phyloP scores from a whole-genome alignment of 2,888 invertebrate species.

The Machimus rusticus region DNA sequence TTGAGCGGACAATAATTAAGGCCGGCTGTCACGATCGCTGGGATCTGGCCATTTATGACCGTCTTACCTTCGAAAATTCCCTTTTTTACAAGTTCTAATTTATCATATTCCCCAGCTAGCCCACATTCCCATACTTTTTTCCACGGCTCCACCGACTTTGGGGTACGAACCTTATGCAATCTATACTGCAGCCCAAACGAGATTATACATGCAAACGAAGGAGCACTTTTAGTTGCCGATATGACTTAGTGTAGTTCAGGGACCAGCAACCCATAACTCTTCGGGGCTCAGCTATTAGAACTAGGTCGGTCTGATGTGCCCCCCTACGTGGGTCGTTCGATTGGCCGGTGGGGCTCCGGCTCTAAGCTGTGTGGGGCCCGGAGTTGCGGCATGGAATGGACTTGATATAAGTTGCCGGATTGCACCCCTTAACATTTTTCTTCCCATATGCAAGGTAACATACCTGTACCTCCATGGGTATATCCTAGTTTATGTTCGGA shows the following conservation, averaged over 20 bases:
- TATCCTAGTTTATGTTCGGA: neutral
- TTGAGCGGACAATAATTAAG: neutral
- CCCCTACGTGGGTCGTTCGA: neutral
- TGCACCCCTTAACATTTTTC: neutral
- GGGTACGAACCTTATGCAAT: neutral
- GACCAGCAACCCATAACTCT: slow-evolving; percentile 13
- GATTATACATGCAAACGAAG: neutral
- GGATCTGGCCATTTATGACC: neutral
- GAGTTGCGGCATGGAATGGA: neutral
- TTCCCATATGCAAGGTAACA: neutral
- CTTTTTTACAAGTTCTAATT: neutral
- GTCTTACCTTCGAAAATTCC: neutral
- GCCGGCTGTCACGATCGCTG: neutral
- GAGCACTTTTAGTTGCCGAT: neutral
- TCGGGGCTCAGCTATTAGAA: slow-evolving; percentile 6
- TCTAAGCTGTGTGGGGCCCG: neutral
- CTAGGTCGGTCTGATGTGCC: slow-evolving; percentile 6
- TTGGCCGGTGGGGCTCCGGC: neutral
- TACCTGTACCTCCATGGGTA: neutral
- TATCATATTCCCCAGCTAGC: neutral
- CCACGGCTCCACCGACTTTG: neutral
- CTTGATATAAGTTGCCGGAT: neutral
- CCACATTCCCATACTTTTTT: neutral
- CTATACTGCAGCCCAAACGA: neutral
- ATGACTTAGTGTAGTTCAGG: neutral